Evolutionary conservation across 2,113 vertebrate genomes (phyloP).

Genomic region (Dipodomys ordii): DNA sequence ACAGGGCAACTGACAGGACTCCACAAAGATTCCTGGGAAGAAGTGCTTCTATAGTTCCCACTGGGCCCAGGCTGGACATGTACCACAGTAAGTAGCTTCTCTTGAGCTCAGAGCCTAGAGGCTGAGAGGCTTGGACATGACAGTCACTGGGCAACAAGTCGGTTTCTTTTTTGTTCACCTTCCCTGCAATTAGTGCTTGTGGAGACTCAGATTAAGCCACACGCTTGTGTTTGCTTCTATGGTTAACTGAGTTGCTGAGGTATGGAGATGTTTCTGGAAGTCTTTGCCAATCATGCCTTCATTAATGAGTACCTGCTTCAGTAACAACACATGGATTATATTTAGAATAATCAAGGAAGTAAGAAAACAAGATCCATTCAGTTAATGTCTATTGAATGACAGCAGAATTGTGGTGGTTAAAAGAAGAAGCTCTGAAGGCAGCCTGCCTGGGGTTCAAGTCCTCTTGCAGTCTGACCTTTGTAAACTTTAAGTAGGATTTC

Average conservation of each 20-base stretch:
- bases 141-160: neutral
- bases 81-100: neutral
- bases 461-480: neutral
- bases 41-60: neutral
- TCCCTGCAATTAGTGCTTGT: slow-evolving; percentile 45
- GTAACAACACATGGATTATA: slow-evolving; percentile 1
- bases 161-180: neutral
- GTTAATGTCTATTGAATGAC: slow-evolving; percentile 15
- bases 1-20: neutral
- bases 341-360: slow-evolving; percentile 35
- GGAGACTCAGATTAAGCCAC: slow-evolving; percentile 56
- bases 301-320: slow-evolving; percentile 51
- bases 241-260: slow-evolving; percentile 38
- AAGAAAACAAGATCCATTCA: slow-evolving; percentile 40
- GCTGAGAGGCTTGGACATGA: neutral
- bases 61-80: neutral
- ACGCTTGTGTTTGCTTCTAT: slow-evolving; percentile 30
- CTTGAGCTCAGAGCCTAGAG: neutral
- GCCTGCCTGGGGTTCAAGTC: neutral
- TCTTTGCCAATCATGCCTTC: slow-evolving; percentile 41
- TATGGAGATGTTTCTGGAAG: slow-evolving; percentile 36
- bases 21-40: neutral
- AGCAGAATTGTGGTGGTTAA: neutral
- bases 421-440: neutral
- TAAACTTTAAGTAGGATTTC: slow-evolving; percentile 33